Evolutionary conservation across 2,888 invertebrate genomes (phyloP).

Genomic region (Campoplex nolae): DNA sequence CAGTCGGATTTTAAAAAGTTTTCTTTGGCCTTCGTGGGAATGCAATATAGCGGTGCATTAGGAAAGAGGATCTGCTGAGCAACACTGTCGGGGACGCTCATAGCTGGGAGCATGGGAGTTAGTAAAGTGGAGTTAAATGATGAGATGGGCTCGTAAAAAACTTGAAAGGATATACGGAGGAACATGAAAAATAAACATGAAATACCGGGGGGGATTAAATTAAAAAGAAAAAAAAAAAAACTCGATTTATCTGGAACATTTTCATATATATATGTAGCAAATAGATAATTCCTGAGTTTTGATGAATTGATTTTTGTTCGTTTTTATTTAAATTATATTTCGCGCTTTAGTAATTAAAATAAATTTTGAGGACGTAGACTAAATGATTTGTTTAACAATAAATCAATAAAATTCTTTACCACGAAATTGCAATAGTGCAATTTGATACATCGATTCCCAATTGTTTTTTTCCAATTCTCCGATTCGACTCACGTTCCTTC

Average conservation of each 20-base stretch:
- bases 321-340: not conserved
- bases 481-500: not conserved
- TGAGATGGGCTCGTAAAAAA: not conserved
- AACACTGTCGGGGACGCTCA: not conserved
- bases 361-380: too few species aligned
- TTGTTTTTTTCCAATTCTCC: not conserved
- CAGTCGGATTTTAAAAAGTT: not conserved
- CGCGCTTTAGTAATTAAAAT: too few species aligned
- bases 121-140: not conserved
- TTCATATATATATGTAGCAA: not conserved
- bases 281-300: not conserved
- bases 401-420: not conserved
- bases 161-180: not conserved
- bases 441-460: not conserved
- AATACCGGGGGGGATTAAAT: not conserved
- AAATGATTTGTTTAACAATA: not conserved
- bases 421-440: too few species aligned
- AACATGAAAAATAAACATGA: not conserved
- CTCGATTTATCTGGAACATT: not conserved
- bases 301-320: not conserved
- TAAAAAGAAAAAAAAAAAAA: not conserved
- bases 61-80: not conserved
- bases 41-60: not conserved
- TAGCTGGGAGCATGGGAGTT: not conserved
- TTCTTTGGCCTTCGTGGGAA: not conserved